Percentiles rank a stretch among this genome's conserved stretches.
These are phyloP conservation scores for Aradophagus sp. DNA, from an alignment of 1,140 invertebrate genomes.

Conservation along the genomic window DNA sequence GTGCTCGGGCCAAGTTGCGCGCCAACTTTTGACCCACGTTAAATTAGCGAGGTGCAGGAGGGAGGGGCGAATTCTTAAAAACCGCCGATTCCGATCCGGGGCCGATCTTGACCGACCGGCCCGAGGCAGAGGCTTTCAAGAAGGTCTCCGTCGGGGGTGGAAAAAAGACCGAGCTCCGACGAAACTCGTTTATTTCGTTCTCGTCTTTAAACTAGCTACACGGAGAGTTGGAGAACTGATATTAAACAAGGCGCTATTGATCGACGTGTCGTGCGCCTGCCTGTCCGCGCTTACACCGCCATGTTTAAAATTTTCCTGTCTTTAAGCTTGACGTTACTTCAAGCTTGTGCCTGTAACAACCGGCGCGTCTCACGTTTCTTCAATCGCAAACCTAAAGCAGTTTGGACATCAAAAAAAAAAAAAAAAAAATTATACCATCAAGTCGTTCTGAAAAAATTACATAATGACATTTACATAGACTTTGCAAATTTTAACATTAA, in stretches of 20 bases:
- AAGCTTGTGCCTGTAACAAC: constrained; percentile 23
- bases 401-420: too few species aligned
- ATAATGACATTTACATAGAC: too few species aligned
- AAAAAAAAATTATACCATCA: too few species aligned
- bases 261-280: constrained; percentile 67
- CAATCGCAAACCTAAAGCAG: too few species aligned
- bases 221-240: constrained; percentile 71
- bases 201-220: constrained; percentile 63
- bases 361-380: too few species aligned
- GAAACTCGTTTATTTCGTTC: constrained; percentile 55
- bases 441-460: too few species aligned
- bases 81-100: constrained; percentile 8
- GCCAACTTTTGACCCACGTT: constrained; percentile 43
- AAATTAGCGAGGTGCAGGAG: constrained; percentile 14
- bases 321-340: constrained; percentile 52
- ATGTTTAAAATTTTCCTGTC: constrained; percentile 73
- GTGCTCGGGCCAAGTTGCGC: constrained; percentile 33
- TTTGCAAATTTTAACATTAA: too few species aligned
- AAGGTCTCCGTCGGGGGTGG: too few species aligned
- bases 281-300: constrained; percentile 70
- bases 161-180: constrained; percentile 38
- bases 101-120: constrained; percentile 1
- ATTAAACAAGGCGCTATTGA: constrained; percentile 75
- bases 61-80: background rate
- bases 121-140: background rate